Evolutionary conservation across 2,797 vertebrate genomes (phyloP).

Genomic region (Macropus fuliginosus): DNA sequence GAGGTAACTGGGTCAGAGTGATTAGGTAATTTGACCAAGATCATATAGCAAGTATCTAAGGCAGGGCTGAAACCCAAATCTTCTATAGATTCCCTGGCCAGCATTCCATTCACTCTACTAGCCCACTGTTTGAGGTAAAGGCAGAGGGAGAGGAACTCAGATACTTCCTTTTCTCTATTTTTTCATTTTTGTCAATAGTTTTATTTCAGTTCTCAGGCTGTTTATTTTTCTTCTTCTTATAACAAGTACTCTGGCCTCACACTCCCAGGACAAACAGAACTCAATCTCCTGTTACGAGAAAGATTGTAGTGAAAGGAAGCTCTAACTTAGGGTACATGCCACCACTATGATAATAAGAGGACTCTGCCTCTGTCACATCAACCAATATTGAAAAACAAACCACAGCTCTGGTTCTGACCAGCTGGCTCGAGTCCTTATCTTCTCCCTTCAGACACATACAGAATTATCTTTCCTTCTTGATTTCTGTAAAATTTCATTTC

Average conservation of each 20-base stretch:
- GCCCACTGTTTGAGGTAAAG: too few relatives aligned
- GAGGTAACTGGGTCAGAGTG: too few relatives aligned
- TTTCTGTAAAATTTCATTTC: background rate
- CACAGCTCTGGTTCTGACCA: background rate
- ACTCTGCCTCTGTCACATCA: background rate
- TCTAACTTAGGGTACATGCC: too few relatives aligned
- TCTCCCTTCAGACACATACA: background rate
- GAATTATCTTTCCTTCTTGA: background rate
- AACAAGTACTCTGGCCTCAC: background rate
- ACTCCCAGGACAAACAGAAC: background rate
- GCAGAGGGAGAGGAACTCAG: too few relatives aligned
- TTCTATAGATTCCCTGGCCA: too few relatives aligned
- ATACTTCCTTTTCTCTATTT: background rate
- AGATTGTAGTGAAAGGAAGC: background rate
- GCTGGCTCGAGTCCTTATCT: background rate
- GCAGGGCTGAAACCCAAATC: too few relatives aligned
- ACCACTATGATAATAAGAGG: background rate
- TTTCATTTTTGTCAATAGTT: background rate
- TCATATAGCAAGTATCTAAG: too few relatives aligned
- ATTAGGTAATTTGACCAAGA: too few relatives aligned
- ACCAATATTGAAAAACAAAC: background rate
- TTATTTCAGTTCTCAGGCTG: background rate
- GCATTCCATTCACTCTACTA: too few relatives aligned
- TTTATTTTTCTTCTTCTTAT: background rate
- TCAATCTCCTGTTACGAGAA: background rate